Evolutionary conservation across 2,113 vertebrate species (phyloP).

Genomic region (Esox niger): DNA sequence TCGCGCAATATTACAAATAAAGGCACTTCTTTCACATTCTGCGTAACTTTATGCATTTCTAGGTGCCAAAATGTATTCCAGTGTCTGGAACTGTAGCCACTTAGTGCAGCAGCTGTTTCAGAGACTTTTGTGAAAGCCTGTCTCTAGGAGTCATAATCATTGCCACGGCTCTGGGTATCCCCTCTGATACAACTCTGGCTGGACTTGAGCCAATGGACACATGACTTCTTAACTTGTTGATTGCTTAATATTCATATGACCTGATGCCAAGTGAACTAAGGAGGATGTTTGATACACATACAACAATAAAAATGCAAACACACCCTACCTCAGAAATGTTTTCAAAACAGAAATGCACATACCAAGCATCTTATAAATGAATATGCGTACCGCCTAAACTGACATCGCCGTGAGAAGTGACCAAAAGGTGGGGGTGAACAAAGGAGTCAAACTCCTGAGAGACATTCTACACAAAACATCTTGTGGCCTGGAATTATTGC

Average conservation of each 20-base stretch:
- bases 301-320: too few relatives aligned
- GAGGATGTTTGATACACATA: too few relatives aligned
- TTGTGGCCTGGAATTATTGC: too few relatives aligned
- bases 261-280: slow-evolving; percentile 30
- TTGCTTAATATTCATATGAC: slow-evolving; percentile 57
- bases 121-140: slow-evolving; percentile 56
- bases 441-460: too few relatives aligned
- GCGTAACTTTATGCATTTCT: slow-evolving; percentile 22
- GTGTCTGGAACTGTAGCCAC: slow-evolving; percentile 63
- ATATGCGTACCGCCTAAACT: too few relatives aligned
- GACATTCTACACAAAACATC: too few relatives aligned
- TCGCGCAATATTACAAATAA: not conserved
- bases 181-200: slow-evolving; percentile 18
- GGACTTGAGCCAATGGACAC: slow-evolving; percentile 40
- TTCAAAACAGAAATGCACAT: too few relatives aligned
- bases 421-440: too few relatives aligned
- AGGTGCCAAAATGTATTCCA: slow-evolving; percentile 57
- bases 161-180: slow-evolving; percentile 29
- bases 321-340: too few relatives aligned
- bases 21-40: not conserved
- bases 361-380: too few relatives aligned
- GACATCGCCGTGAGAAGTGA: too few relatives aligned
- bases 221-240: slow-evolving; percentile 36
- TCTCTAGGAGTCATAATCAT: slow-evolving; percentile 59
- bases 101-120: slow-evolving; percentile 39